phyloP scores from a whole-genome alignment of 2,113 vertebrate species.

The Callipepla californica region DNA sequence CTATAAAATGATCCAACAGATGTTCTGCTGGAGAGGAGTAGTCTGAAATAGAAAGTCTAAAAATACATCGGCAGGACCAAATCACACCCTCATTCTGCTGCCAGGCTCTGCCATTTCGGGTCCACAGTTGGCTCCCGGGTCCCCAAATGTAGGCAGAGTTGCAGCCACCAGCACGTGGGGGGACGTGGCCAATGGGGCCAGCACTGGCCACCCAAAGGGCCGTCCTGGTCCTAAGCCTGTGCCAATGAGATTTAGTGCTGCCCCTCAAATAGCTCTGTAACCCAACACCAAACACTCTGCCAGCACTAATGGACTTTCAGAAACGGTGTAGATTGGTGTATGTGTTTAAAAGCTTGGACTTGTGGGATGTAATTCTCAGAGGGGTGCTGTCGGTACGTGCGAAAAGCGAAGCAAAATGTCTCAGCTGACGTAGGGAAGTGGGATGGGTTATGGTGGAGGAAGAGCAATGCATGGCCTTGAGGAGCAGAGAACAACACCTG shows the following conservation, averaged over 20 bases:
- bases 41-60: constrained; percentile 72
- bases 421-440: background rate
- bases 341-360: background rate
- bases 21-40: constrained; percentile 73
- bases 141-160: background rate
- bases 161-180: fast-evolving
- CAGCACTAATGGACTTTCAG: background rate
- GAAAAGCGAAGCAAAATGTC: background rate
- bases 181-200: fast-evolving
- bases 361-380: background rate
- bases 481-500: background rate
- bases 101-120: constrained; percentile 24
- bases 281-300: background rate
- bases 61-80: constrained; percentile 59
- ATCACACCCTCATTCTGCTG: constrained; percentile 46
- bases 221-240: background rate
- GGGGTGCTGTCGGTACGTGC: background rate
- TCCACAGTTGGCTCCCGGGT: background rate
- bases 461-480: background rate
- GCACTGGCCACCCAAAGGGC: background rate
- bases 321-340: fast-evolving
- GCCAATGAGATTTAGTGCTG: background rate
- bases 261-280: background rate
- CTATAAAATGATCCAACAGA: constrained; percentile 72
- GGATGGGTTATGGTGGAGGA: background rate